Base-by-base conservation (phyloP, 2,797 vertebrate species). In the Acomys russatus region DNA sequence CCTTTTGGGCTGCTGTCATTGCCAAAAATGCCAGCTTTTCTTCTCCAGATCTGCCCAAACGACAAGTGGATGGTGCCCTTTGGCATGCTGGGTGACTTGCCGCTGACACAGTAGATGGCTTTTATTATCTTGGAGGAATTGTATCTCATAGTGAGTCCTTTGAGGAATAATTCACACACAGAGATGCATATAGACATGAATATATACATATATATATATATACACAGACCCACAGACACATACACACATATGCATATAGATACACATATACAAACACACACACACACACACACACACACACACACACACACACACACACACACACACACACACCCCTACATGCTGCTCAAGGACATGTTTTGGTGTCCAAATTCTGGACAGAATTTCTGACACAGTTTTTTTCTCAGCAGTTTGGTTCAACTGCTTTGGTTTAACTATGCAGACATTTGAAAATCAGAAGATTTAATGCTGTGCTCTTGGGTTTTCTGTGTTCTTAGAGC, bases 21-120 rank as follows among this genome's bases (percentile, higher is more conserved):
- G 90, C 95, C 95, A 64, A 59, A 94, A 92, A 20, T 38, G 68
- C 90, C 88, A 96, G 88, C 30, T 20, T 92, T 95, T 95, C 86
- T 94, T 79, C 76, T 73, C 8, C 73, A 91, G 88, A 82, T 73
- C 68, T 92, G 38, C 71, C 96, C 33, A 0, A 63, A 18, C 14
- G 70, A 91, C 74, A 74, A 56, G 38, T 1, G 9, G 8, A 54
- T 22, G 1, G 33, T 38, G 35, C 30, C 78, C 89, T 90, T 78
- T 56, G 30, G 49, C 68, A 51, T 84, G 84, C 70, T 95, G 79
- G 96, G 70, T 35, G 44, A 49, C 82, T 91, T 66, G 18, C 56
- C 3, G 11, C 79, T 92, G 56, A 85, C 38, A 25, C 94, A 20
- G 11, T 3, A 30, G 86, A 28, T 70, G 76, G 64, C 83, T 96